These are phyloP conservation scores for Cyphomyrus discorhynchus DNA, from an alignment of 2,113 vertebrate genomes.

Conservation along the genomic window DNA sequence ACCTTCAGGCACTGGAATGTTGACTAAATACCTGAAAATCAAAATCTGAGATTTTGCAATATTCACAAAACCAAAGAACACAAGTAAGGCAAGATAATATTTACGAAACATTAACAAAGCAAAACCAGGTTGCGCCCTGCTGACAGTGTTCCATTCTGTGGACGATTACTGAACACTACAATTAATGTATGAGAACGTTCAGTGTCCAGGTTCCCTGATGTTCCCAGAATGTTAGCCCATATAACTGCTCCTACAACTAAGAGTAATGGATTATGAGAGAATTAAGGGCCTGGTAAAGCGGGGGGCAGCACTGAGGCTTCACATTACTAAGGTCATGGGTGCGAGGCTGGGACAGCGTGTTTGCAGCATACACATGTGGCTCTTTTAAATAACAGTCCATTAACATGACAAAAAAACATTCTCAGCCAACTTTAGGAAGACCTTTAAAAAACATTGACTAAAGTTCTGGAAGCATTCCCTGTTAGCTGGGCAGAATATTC, in stretches of 20 bases:
- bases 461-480: not conserved
- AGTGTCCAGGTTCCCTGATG: not conserved
- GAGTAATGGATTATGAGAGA: no score
- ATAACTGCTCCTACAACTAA: not conserved
- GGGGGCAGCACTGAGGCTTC: not conserved
- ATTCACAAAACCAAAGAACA: not conserved
- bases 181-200: not conserved
- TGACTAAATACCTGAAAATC: not conserved
- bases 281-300: not conserved
- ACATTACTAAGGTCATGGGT: not conserved
- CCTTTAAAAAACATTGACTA: not conserved
- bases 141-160: not conserved
- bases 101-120: not conserved
- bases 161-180: not conserved
- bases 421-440: not conserved
- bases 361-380: not conserved
- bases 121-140: not conserved
- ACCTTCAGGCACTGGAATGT: not conserved
- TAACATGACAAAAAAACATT: not conserved
- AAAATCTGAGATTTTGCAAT: not conserved
- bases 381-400: not conserved
- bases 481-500: not conserved
- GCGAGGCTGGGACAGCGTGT: not conserved
- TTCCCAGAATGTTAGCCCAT: not conserved
- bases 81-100: not conserved